phyloP scores from a whole-genome alignment of 2,797 vertebrate genomes.

The Sebastes matsubarae region DNA sequence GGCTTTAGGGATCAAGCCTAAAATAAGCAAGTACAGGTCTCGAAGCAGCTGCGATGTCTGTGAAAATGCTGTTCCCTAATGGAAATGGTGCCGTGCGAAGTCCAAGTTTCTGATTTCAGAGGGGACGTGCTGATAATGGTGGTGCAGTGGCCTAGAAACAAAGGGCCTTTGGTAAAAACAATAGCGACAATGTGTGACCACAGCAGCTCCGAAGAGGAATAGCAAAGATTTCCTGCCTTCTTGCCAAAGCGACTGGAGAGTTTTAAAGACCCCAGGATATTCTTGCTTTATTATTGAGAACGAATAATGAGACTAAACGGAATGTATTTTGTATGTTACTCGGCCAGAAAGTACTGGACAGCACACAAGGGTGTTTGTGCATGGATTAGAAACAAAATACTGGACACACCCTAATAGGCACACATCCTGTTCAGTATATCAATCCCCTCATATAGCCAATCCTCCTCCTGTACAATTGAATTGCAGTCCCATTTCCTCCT shows the following conservation, averaged over 20 bases:
- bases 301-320: not conserved
- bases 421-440: not conserved
- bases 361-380: not conserved
- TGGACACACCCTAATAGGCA: not conserved
- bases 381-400: not conserved
- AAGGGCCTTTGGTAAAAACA: conserved; percentile 3
- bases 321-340: not conserved
- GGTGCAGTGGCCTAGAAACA: not conserved
- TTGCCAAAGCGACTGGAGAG: not conserved
- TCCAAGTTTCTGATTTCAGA: not conserved
- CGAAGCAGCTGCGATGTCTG: conserved; percentile 12
- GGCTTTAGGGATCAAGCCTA: not conserved
- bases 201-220: not conserved
- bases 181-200: not conserved
- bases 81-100: not conserved
- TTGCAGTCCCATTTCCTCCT: conserved; percentile 29
- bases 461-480: not conserved
- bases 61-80: not conserved
- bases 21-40: conserved; percentile 23
- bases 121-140: not conserved
- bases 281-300: not conserved
- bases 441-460: not conserved
- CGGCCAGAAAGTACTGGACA: not conserved
- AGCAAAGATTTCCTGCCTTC: not conserved
- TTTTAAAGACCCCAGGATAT: not conserved